These are phyloP conservation scores for Danio kyathit DNA, from an alignment of 2,797 vertebrate species.

Conservation along the genomic window DNA sequence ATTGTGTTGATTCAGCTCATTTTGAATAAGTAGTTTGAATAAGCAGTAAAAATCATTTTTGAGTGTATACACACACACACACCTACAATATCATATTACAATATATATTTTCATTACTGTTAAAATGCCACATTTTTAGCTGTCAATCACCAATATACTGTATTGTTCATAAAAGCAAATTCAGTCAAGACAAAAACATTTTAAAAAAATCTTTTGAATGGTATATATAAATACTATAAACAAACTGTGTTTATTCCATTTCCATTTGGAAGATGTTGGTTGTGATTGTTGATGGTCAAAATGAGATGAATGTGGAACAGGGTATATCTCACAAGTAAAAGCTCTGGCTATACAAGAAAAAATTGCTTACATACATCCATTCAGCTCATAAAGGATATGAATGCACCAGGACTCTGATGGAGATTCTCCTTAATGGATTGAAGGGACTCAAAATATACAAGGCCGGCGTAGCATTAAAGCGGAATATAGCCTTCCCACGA, in stretches of 20 bases:
- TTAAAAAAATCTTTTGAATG: neutral
- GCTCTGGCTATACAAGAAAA: neutral
- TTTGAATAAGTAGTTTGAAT: no score
- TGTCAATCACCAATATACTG: neutral
- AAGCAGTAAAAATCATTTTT: no score
- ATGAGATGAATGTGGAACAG: neutral
- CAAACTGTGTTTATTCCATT: neutral
- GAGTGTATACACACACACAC: no score
- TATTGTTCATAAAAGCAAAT: neutral
- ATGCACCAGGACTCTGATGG: constrained; percentile 98
- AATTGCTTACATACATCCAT: neutral
- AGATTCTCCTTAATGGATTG: constrained; percentile 94
- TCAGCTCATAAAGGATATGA: constrained; percentile 92
- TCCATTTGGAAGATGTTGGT: neutral
- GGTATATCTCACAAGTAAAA: neutral
- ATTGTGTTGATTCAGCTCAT: no score
- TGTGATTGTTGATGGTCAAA: neutral
- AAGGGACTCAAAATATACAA: constrained; percentile 98
- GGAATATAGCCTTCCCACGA: constrained; percentile 95
- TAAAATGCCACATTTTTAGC: no score
- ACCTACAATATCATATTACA: no score
- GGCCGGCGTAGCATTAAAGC: constrained; percentile 98
- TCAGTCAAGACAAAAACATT: neutral
- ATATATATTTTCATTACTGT: no score
- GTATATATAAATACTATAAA: neutral